Evolutionary conservation across 2,113 vertebrate genomes (phyloP), one percentile per base, ranked within the genome.

Genomic region (Amphiprion ocellaris): DNA sequence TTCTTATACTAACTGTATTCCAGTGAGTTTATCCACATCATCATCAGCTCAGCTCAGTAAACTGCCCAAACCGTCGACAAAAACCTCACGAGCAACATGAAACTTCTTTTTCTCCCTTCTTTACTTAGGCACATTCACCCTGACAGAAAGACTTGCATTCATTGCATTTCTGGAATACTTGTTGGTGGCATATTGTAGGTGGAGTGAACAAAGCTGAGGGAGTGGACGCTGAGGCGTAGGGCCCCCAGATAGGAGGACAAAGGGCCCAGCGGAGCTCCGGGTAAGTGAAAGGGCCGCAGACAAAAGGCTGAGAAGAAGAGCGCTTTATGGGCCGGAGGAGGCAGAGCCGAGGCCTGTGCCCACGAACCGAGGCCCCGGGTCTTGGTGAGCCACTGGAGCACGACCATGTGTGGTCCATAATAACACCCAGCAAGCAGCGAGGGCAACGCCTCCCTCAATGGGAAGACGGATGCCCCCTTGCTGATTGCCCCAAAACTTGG

Each of bases 401-500:
- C 61, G 47, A 87, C 87, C 90, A 91, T 95, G 95, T 95, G 94
- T 95, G 94, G 93, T 94, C 95, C 91, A 90, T 92, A 92, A 94
- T 93, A 87, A 79, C 87, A 81, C 24, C 74, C 75, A 44, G 84
- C 69, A 11, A 91, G 87, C 74, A 70, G 69, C n/a, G 11, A 65
- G 73, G 65, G 2, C 87, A 84, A 86, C 86, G 78, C 90, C 90
- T 73, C 86, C 84, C 74, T 88, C 77, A 81, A 89, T 85, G 50
- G 79, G 75, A 89, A 89, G 89, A 91, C 77, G 83, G 89, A 92
- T 90, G 82, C 87, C 76, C 81, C 72, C 86, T 86, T 68, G 52
- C 83, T 82, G 90, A 86, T 87, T 85, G 71, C 90, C 66, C 78
- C 73, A 65, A 87, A 78, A 65, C 84, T 58, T 60, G 79, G 77